These are phyloP conservation scores for Imbricaverruca yamaguchii DNA, from an alignment of 2,888 invertebrate species.

Conservation along the genomic window DNA sequence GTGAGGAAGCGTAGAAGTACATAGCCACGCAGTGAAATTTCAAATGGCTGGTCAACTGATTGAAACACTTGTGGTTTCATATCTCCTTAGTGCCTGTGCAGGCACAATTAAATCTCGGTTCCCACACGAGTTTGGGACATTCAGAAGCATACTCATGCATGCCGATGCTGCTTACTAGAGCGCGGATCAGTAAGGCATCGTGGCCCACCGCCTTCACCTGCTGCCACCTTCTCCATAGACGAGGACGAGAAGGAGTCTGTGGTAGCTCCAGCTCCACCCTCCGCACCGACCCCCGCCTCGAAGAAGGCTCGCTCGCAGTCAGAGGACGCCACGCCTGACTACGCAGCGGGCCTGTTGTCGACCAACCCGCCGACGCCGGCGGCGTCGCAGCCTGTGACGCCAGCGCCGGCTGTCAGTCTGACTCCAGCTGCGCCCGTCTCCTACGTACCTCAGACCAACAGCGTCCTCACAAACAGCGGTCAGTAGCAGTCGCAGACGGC, in stretches of 20 bases:
- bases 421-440: background rate
- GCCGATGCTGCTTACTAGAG: too few relatives aligned
- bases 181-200: too few relatives aligned
- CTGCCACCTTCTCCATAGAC: constrained; percentile 37
- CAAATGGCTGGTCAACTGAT: too few relatives aligned
- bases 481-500: background rate
- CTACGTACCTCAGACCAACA: background rate
- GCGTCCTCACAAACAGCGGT: background rate
- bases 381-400: constrained; percentile 24
- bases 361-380: constrained; percentile 48
- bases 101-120: too few relatives aligned
- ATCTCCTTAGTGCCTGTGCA: too few relatives aligned
- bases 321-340: constrained; percentile 56
- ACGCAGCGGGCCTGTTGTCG: constrained; percentile 67
- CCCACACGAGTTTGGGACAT: too few relatives aligned
- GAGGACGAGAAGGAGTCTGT: constrained; percentile 8
- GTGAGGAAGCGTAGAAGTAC: too few relatives aligned
- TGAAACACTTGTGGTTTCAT: too few relatives aligned
- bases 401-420: constrained; percentile 18
- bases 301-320: background rate
- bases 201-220: too few relatives aligned
- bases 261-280: too few relatives aligned
- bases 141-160: too few relatives aligned
- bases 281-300: background rate
- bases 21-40: too few relatives aligned